Percentiles rank a stretch among this genome's conserved stretches.
Evolutionary conservation across 2,797 vertebrate species (phyloP).

Genomic region (Pipistrellus pipistrellus): DNA sequence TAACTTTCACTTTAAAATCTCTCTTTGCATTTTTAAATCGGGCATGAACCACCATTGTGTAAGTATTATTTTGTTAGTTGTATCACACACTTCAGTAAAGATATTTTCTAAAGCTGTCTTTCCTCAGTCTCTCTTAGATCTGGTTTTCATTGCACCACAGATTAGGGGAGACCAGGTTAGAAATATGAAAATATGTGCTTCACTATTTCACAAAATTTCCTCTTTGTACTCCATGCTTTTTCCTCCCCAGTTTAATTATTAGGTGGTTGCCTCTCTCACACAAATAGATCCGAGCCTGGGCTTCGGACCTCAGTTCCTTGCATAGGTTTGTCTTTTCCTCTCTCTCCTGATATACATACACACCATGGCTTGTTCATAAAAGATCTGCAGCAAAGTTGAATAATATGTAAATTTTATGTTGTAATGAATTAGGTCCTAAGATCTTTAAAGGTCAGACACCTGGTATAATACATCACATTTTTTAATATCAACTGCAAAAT

Average conservation of each 20-base stretch:
- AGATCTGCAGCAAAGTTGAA: slow-evolving; percentile 89
- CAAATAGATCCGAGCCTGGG: background rate
- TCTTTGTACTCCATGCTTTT: background rate
- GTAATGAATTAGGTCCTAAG: slow-evolving; percentile 92
- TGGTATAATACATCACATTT: slow-evolving; percentile 92
- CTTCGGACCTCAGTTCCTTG: slow-evolving; percentile 26
- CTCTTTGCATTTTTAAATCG: slow-evolving; percentile 41
- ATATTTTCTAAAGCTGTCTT: background rate
- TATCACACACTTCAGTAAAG: background rate
- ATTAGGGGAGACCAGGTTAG: background rate
- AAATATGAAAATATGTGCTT: slow-evolving; percentile 1
- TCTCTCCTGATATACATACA: slow-evolving; percentile 86
- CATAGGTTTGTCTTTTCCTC: slow-evolving; percentile 70
- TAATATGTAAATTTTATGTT: slow-evolving; percentile 93
- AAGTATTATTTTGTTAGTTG: background rate
- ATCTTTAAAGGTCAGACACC: slow-evolving; percentile 93
- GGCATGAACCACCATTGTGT: background rate
- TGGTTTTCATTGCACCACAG: background rate
- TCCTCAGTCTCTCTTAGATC: background rate
- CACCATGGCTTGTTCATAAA: slow-evolving; percentile 89
- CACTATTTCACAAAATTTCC: slow-evolving; percentile 20
- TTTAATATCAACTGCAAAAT: slow-evolving; percentile 93
- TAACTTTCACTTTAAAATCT: slow-evolving; percentile 49
- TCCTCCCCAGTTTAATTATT: background rate
- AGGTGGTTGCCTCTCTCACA: background rate